Base-by-base conservation (phyloP, 2,888 invertebrate genomes). In the Helleia helle region DNA sequence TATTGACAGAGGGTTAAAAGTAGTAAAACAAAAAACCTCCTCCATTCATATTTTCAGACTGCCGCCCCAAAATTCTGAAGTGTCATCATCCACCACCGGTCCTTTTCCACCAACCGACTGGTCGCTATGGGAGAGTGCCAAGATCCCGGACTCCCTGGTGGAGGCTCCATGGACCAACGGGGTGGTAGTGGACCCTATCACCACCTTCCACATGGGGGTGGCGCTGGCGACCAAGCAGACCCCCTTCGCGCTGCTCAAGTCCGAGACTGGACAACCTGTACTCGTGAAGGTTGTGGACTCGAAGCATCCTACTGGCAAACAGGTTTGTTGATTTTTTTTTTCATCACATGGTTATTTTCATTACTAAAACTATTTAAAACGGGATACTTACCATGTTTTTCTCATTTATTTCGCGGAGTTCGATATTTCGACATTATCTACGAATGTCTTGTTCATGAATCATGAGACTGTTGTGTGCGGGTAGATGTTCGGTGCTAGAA, bases 221-320 rank as follows among this genome's bases (percentile, higher is more conserved):
- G 91, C 91, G 3, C 55, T 89, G 44, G 75, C 87, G 4, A 87
- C 87, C 2, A 88, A 88, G 30, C 89, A 91, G 62, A 90, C 89
- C 0, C 91, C 92, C 0, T 92, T 92, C 57, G 92, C 91, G 0
- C 71, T 92, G 36, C 69, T 91, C 38, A 89, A 90, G 50, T 90
- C 91, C 8, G 84, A 88, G 28, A 87, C 87, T 50, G 89, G 90
- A 6, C 86, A 88, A 41, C 90, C 91, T 0, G 89, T 91, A 1
- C 68, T 92, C 34, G 91, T 92, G 8, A 89, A 91, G 55, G 89
- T 92, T 1, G 72, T 89, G 39, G 86, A 88, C 50, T 86, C 87
- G 9, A 65, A 70, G 37, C 47, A 80, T 1, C 83, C 80, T 25
- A 74, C 76, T 1, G 81, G 79, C 0, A 85, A 87, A 59, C 86